These are phyloP conservation scores for Centruroides sculpturatus DNA, from an alignment of 1,140 invertebrate species.

Conservation along the genomic window DNA sequence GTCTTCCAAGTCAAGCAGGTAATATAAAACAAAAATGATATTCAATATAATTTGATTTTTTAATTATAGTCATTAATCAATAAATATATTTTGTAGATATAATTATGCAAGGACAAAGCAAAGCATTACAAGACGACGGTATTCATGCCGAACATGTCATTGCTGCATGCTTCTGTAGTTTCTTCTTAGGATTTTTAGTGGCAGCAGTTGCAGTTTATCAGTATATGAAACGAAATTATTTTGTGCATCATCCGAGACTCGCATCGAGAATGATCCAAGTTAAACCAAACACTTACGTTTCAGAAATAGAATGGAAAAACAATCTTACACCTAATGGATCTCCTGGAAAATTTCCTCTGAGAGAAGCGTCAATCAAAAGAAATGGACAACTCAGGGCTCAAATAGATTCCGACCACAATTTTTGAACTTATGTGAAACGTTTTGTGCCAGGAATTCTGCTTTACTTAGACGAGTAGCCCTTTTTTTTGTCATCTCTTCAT, in stretches of 20 bases:
- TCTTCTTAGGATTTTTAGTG: constrained; percentile 32
- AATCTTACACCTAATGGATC: constrained; percentile 3
- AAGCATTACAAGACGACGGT: constrained; percentile 2
- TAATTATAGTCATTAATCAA: not conserved
- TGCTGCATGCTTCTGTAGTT: constrained; percentile 35
- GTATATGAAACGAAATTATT: constrained; percentile 21
- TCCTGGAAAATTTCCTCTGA: constrained; percentile 8
- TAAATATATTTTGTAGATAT: not conserved
- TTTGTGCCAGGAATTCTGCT: no score
- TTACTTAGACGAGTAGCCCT: no score
- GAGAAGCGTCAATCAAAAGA: constrained; percentile 17
- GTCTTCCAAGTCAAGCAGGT: constrained; percentile 24
- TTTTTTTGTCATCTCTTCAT: no score
- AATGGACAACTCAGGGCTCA: constrained; percentile 13
- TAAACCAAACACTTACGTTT: constrained; percentile 16
- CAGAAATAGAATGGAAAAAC: constrained; percentile 12
- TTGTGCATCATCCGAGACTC: not conserved
- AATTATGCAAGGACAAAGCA: constrained; percentile 1
- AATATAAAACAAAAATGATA: not conserved
- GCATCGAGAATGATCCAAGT: constrained; percentile 11
- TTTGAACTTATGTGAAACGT: no score
- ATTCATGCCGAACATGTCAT: constrained; percentile 37
- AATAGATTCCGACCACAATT: constrained; percentile 6
- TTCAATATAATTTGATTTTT: not conserved
- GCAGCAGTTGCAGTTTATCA: constrained; percentile 29